phyloP scores from a whole-genome alignment of 2,888 invertebrate genomes.

The Megalurothrips usitatus region DNA sequence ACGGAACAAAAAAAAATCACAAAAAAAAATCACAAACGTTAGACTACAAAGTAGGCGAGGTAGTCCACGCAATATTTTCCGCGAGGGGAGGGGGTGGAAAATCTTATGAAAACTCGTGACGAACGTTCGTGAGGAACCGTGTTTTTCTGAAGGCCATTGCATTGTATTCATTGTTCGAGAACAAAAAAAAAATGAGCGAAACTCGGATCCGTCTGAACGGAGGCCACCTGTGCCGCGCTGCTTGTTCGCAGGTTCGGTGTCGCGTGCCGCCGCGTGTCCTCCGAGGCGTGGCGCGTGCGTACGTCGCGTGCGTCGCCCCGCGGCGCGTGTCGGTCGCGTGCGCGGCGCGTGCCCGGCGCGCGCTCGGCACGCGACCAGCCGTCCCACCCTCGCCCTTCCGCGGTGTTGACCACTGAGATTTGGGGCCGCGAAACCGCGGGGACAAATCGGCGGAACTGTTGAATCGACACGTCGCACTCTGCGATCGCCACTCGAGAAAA shows the following conservation, averaged over 20 bases:
- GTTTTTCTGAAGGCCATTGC: too few relatives aligned
- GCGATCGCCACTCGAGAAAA: background rate
- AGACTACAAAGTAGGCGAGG: too few relatives aligned
- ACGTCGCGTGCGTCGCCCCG: background rate
- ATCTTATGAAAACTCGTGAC: too few relatives aligned
- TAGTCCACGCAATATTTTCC: too few relatives aligned
- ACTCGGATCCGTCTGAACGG: too few relatives aligned
- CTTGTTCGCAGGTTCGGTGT: background rate
- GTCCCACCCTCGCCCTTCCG: background rate
- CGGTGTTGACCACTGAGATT: background rate
- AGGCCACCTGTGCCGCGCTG: too few relatives aligned
- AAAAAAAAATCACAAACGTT: too few relatives aligned
- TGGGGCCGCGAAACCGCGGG: background rate
- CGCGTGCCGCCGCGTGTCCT: background rate
- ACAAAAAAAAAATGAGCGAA: too few relatives aligned
- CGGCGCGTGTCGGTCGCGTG: background rate
- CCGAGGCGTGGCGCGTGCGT: background rate
- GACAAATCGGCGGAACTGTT: conserved; percentile 1
- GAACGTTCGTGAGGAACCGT: too few relatives aligned
- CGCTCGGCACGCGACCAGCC: background rate
- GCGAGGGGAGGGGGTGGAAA: too few relatives aligned
- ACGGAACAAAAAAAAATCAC: too few relatives aligned
- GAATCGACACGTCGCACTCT: background rate
- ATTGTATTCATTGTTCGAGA: too few relatives aligned
- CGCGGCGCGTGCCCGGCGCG: background rate